Base-by-base conservation (phyloP, 2,888 invertebrate species). In the Volucella inanis region DNA sequence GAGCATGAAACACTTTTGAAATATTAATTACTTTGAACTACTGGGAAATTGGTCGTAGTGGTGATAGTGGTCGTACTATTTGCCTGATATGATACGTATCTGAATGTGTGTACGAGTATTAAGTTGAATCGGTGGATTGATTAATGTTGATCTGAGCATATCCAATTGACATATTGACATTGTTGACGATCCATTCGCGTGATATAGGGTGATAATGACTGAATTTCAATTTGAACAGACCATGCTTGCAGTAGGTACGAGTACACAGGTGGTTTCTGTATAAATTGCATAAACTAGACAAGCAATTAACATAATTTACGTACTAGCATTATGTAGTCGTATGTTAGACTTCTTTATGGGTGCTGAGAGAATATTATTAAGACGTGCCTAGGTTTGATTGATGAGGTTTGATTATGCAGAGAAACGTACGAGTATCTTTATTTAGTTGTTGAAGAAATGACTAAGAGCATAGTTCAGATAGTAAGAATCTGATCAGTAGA, bases 1-100 rank as follows among this genome's bases (percentile, higher is more conserved):
- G 75, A 80, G 71, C 84, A 80, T 80, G 80, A 59, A 80, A 80
- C 84, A 84, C 84, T 80, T 65, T 84, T 84, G 80, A 71, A 84
- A 75, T 84, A 80, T 84, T 84, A 84, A 84, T 84, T 78, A 64
- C 61, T 55, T 72, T 57, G 45, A 78, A 55, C 82, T 55, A 55
- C 82, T 55, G 61, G 61, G 59, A 65, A 50, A 62, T 18, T 15
- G 15, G 12, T 12, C n/a, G 52, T 11, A 22, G 41, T 57, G 4
- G 39, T n/a, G 14, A 39, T 41, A 11, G 15, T 10, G 3, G 0
- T 4, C 3, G 14, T 11, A 15, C 31, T 14, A 47, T 68, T 22
- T 47, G 38, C 11, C 8, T 43, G 59, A 9, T 41, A 59, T 39
- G 57, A 59, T 41, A 50, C 70, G 59, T 70, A 57, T 70, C n/a